Conservation (phyloP, 2,113 vertebrate species). For the Peromyscus polionotus region DNA sequence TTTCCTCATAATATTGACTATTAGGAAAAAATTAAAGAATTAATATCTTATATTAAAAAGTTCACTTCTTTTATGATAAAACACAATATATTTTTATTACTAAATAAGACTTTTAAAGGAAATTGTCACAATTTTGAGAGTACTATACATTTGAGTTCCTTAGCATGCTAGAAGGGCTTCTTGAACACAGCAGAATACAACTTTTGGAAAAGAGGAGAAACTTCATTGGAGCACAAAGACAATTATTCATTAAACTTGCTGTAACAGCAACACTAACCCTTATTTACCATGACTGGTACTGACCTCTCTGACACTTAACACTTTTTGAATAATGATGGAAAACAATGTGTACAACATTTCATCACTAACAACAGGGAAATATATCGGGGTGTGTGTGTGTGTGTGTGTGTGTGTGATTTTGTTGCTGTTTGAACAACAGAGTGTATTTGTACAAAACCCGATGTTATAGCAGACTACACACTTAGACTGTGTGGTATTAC, state of each 20-base stretch:
- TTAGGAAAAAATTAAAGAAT: background rate
- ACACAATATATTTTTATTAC: background rate
- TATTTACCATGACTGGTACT: background rate
- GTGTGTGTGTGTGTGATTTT: fast-evolving
- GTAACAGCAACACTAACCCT: background rate
- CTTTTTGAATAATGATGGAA: background rate
- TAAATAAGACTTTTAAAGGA: background rate
- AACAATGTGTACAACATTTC: background rate
- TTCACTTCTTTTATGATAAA: background rate
- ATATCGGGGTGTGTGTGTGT: fast-evolving
- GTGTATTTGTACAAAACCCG: background rate
- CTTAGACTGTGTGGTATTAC: background rate
- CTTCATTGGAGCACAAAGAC: background rate
- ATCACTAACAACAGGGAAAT: background rate
- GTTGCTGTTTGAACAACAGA: background rate
- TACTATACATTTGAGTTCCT: background rate
- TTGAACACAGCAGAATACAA: background rate
- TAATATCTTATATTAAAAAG: background rate
- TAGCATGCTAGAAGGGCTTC: background rate
- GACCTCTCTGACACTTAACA: background rate
- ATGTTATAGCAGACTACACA: background rate
- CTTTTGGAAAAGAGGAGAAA: background rate
- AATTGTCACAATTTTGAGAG: background rate
- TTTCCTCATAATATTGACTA: background rate
- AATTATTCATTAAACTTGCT: background rate